Percentiles rank a stretch among this genome's conserved stretches.
Evolutionary conservation across 2,888 invertebrate genomes (phyloP).

Genomic region (Heliconius cydno): DNA sequence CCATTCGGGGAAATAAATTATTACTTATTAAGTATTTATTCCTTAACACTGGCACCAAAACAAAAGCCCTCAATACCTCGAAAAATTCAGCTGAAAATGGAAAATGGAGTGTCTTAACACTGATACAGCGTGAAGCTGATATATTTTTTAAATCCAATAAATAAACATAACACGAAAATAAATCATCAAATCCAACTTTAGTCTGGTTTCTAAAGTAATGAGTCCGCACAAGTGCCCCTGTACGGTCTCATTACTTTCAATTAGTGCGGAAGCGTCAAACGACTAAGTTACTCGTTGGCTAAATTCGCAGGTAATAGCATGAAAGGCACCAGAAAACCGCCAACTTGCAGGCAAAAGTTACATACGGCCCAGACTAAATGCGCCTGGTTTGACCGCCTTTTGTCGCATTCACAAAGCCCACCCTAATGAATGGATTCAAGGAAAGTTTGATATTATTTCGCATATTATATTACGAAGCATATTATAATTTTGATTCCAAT

Average conservation of each 20-base stretch:
- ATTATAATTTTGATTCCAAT: no score
- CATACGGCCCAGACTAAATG: constrained; percentile 21
- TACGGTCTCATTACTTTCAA: constrained; percentile 20
- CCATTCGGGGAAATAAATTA: no score
- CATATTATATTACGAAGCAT: neutral
- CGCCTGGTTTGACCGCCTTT: constrained; percentile 23
- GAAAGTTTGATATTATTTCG: constrained; percentile 7
- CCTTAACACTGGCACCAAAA: no score
- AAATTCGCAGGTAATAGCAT: constrained; percentile 5
- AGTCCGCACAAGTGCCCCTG: neutral
- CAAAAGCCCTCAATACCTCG: no score
- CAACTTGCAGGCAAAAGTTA: constrained; percentile 27
- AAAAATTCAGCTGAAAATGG: no score
- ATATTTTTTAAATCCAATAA: neutral
- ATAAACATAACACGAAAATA: neutral
- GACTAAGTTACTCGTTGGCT: constrained; percentile 4
- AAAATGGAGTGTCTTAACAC: no score
- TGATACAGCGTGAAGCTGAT: no score
- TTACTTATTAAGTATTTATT: no score
- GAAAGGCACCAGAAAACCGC: constrained; percentile 21
- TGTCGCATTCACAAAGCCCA: constrained; percentile 17
- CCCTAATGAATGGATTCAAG: constrained; percentile 26
- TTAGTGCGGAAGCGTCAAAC: constrained; percentile 24
- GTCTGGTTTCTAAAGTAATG: no score
- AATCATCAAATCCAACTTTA: neutral